phyloP scores from a whole-genome alignment of 2,113 vertebrate species.

The Anguilla rostrata region DNA sequence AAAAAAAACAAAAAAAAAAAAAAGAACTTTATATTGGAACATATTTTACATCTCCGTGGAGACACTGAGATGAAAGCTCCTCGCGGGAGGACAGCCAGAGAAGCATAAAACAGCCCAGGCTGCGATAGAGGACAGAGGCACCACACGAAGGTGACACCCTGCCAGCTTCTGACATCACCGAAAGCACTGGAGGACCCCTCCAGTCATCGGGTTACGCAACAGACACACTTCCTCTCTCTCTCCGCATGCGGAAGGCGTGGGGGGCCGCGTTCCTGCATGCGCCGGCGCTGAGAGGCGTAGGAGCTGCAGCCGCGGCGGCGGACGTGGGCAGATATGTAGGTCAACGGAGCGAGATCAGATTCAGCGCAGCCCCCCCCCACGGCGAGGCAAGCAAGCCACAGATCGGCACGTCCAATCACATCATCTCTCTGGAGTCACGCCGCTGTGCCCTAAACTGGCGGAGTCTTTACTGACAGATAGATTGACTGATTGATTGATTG shows the following conservation, averaged over 20 bases:
- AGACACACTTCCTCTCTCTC: constrained; percentile 45
- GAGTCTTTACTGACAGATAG: no score
- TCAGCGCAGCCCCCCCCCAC: neutral
- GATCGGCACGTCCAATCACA: neutral
- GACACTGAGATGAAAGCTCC: neutral
- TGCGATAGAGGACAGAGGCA: neutral
- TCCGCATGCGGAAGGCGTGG: constrained; percentile 15
- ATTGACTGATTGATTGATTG: no score
- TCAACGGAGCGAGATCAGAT: constrained; percentile 35
- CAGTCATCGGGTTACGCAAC: constrained; percentile 53
- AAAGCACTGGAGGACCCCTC: constrained; percentile 40
- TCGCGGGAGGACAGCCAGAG: neutral
- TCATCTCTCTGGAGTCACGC: neutral
- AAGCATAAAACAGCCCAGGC: neutral
- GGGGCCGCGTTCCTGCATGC: neutral
- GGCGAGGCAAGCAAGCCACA: neutral
- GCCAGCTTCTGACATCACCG: constrained; percentile 33
- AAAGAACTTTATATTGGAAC: neutral
- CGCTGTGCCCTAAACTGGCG: neutral
- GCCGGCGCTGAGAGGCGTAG: constrained; percentile 35
- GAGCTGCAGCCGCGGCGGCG: constrained; percentile 16
- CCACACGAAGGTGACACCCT: neutral
- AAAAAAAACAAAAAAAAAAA: neutral
- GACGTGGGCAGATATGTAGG: constrained; percentile 32
- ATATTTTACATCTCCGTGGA: neutral